Percentiles rank a stretch among this genome's conserved stretches.
Evolutionary conservation across 2,113 vertebrate species (phyloP).

Genomic region (Gallinago jamesoni): DNA sequence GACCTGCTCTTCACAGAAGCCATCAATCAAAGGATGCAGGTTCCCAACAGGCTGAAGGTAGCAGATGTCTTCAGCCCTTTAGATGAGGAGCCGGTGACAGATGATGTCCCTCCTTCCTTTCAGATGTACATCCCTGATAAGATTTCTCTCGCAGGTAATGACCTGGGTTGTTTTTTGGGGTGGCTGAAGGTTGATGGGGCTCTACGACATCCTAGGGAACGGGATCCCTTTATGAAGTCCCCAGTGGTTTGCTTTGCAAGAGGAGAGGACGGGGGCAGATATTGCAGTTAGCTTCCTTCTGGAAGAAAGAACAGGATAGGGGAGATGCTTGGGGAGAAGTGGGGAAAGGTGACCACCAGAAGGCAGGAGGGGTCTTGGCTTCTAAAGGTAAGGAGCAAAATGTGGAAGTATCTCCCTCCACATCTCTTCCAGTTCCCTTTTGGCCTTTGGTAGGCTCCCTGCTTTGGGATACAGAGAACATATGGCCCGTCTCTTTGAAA

Average conservation of each 20-base stretch:
- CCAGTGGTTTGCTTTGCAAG: not conserved
- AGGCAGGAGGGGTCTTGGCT: not conserved
- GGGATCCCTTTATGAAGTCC: not conserved
- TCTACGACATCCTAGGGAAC: not conserved
- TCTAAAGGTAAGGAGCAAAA: not conserved
- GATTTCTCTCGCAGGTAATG: slow-evolving; percentile 76
- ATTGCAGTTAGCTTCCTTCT: not conserved
- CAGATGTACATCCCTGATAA: slow-evolving; percentile 79
- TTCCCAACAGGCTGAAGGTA: slow-evolving; percentile 75
- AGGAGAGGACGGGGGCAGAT: not conserved
- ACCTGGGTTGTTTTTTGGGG: not conserved
- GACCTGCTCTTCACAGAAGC: slow-evolving; percentile 73
- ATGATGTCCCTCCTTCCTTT: slow-evolving; percentile 56
- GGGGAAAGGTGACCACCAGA: not conserved
- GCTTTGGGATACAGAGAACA: not conserved
- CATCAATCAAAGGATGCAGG: slow-evolving; percentile 78
- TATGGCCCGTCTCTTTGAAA: not conserved
- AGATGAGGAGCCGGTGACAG: not conserved
- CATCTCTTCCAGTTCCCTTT: not conserved
- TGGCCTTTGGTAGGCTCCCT: not conserved
- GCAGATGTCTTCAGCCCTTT: not conserved
- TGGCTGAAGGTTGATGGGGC: not conserved
- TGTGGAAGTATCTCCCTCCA: not conserved
- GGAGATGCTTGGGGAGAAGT: not conserved
- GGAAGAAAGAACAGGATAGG: not conserved